Percentiles rank a stretch among this genome's conserved stretches.
phyloP scores from a whole-genome alignment of 2,888 invertebrate genomes.

The Tenodera sinensis region DNA sequence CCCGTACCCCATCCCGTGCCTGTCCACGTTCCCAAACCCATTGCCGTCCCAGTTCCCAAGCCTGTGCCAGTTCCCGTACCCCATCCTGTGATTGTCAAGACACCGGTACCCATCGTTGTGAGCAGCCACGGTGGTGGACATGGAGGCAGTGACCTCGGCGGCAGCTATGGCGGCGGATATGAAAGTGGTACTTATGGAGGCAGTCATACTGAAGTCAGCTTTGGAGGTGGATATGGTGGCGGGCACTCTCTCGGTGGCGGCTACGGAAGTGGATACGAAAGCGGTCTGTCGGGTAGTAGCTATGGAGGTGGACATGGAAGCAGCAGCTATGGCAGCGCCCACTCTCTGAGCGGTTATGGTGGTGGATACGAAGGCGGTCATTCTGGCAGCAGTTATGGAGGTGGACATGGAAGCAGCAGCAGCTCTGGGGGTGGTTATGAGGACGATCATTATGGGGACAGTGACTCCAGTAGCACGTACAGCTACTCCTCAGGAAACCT shows the following conservation, averaged over 20 bases:
- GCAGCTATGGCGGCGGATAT: background rate
- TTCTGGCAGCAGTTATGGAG: background rate
- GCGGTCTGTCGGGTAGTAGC: no score
- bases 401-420: background rate
- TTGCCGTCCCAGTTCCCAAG: constrained; percentile 39
- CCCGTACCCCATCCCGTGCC: constrained; percentile 33
- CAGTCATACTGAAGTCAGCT: no score
- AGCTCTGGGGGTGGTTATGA: no score
- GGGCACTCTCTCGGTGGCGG: no score
- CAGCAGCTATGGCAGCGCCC: background rate
- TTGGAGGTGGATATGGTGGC: no score
- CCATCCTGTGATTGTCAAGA: background rate
- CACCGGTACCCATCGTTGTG: background rate
- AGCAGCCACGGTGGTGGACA: background rate
- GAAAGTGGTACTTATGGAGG: no score
- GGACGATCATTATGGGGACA: no score
- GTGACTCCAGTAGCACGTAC: no score
- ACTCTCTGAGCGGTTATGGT: constrained; percentile 28
- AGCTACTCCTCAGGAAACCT: background rate
- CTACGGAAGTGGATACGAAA: no score
- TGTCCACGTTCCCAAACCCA: constrained; percentile 37
- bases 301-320: no score
- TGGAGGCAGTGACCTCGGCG: background rate
- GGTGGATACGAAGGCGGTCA: constrained; percentile 20
- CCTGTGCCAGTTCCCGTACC: constrained; percentile 11